These are phyloP conservation scores for Trissolcus basalis DNA, from an alignment of 1,140 invertebrate species.

Conservation along the genomic window DNA sequence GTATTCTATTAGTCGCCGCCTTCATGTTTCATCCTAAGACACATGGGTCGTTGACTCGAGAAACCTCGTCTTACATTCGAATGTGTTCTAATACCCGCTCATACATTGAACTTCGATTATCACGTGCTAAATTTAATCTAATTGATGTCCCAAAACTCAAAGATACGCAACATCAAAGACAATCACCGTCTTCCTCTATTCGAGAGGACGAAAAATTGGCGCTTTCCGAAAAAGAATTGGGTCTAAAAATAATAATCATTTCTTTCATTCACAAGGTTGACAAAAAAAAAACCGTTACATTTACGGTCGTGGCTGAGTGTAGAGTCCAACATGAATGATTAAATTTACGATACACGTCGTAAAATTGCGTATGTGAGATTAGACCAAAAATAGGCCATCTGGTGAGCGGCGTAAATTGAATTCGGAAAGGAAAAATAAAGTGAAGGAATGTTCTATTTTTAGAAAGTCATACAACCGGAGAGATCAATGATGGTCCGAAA, in stretches of 20 bases:
- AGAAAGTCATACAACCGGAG: neutral
- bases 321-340: slow-evolving; percentile 10
- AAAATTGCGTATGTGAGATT: slow-evolving; percentile 12
- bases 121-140: too few species aligned
- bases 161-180: too few species aligned
- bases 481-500: neutral
- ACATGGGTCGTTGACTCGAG: slow-evolving; percentile 33
- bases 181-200: too few species aligned
- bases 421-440: neutral
- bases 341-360: slow-evolving; percentile 33
- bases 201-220: too few species aligned
- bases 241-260: too few species aligned
- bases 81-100: slow-evolving; percentile 1
- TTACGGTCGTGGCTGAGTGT: too few species aligned
- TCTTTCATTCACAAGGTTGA: too few species aligned
- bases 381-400: slow-evolving; percentile 15
- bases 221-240: too few species aligned
- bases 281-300: too few species aligned
- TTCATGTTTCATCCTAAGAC: slow-evolving; percentile 37
- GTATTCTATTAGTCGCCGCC: slow-evolving; percentile 45
- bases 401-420: neutral
- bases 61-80: slow-evolving; percentile 20
- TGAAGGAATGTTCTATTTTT: neutral
- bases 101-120: slow-evolving; percentile 17
- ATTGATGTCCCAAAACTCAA: too few species aligned